phyloP scores from a whole-genome alignment of 2,113 vertebrate genomes.

The Anolis sagrei region DNA sequence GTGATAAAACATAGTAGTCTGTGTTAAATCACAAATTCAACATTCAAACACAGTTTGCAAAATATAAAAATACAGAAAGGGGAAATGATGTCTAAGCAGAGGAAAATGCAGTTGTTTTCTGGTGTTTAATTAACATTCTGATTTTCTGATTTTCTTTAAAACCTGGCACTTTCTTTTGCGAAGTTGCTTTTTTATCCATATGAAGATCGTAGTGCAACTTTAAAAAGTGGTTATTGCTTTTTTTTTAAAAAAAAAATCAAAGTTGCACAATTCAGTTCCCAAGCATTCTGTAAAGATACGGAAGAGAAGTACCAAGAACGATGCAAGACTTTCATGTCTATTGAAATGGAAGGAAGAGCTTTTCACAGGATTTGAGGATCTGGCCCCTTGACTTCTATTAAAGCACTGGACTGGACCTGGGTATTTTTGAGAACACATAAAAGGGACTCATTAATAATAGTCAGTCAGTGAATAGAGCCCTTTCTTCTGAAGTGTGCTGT shows the following conservation, averaged over 20 bases:
- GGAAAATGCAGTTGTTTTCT: constrained; percentile 38
- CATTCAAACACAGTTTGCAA: constrained; percentile 5
- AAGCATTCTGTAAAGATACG: not conserved
- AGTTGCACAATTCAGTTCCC: not conserved
- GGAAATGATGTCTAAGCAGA: constrained; percentile 19
- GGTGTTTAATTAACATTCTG: not conserved
- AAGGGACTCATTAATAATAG: constrained; percentile 27
- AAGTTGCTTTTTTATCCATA: not conserved
- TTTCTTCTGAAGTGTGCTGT: constrained; percentile 10
- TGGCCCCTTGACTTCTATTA: not conserved
- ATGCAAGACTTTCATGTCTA: not conserved
- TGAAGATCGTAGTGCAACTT: not conserved
- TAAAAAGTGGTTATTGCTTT: not conserved
- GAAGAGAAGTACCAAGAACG: not conserved
- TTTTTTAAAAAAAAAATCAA: too few relatives aligned
- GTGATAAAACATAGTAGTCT: not conserved
- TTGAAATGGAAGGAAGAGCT: not conserved
- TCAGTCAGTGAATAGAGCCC: not conserved
- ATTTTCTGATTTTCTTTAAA: not conserved
- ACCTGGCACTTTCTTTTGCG: not conserved
- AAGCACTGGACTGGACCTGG: not conserved
- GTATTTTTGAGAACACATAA: constrained; percentile 33
- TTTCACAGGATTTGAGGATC: constrained; percentile 1
- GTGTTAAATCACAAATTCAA: not conserved
- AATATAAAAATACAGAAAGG: not conserved